A percentile compares a stretch with the other conserved stretches of the same genome.
These are phyloP conservation scores for Lasioglossum villosulum DNA, from an alignment of 2,888 invertebrate genomes.

Conservation along the genomic window DNA sequence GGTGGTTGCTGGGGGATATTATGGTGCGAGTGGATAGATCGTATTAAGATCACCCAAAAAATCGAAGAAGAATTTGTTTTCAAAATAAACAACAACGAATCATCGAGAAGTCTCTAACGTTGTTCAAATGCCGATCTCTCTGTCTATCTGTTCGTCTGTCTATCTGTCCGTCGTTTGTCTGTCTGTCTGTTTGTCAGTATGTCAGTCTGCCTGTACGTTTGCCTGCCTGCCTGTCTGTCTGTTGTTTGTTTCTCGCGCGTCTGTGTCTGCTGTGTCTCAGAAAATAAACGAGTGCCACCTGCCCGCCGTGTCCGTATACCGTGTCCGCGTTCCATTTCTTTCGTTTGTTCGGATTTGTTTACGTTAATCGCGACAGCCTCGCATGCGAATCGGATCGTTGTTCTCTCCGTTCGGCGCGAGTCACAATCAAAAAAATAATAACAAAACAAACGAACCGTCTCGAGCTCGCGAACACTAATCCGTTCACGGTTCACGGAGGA, in stretches of 20 bases:
- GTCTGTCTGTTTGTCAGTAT: constrained; percentile 67
- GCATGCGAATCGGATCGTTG: not conserved
- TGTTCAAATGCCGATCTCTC: constrained; percentile 74
- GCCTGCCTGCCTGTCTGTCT: constrained; percentile 64
- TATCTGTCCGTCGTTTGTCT: constrained; percentile 74
- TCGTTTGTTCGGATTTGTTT: not conserved
- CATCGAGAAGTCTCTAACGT: constrained; percentile 73
- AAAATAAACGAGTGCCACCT: constrained; percentile 70
- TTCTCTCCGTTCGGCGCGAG: not conserved
- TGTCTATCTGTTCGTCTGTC: constrained; percentile 76
- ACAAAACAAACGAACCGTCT: not conserved
- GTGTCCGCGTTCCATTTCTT: constrained; percentile 27
- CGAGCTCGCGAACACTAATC: not conserved
- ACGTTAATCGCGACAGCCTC: constrained; percentile 34
- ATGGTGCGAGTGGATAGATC: not conserved
- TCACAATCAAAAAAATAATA: not conserved
- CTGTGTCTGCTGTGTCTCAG: constrained; percentile 64
- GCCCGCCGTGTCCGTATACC: constrained; percentile 61
- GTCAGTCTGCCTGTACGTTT: constrained; percentile 35
- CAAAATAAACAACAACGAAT: constrained; percentile 81
- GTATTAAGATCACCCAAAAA: not conserved
- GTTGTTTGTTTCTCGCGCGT: constrained; percentile 69
- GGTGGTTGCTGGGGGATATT: not conserved
- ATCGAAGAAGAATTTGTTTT: constrained; percentile 70
- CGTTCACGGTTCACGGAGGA: constrained; percentile 3